Evolutionary conservation across 2,113 vertebrate genomes (phyloP).

Genomic region (Hyperoodon ampullatus): DNA sequence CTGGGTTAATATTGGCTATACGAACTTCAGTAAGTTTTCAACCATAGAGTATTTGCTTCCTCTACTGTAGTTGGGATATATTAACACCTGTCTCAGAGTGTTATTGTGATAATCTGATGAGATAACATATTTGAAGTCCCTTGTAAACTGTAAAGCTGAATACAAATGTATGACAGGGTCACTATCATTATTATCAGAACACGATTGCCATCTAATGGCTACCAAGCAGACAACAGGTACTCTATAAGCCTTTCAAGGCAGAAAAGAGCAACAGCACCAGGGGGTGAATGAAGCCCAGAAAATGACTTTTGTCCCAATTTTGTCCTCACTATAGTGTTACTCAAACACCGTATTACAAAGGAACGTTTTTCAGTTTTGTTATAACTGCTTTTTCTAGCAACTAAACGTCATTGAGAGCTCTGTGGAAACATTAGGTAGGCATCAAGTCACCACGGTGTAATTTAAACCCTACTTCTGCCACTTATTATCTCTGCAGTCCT

Average conservation of each 20-base stretch:
- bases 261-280: neutral
- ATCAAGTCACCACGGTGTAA: neutral
- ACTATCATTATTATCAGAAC: neutral
- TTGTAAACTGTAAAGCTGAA: constrained; percentile 39
- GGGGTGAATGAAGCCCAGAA: neutral
- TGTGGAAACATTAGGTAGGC: neutral
- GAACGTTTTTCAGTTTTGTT: neutral
- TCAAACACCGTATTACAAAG: neutral
- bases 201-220: constrained; percentile 71
- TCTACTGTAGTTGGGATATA: constrained; percentile 41
- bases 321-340: neutral
- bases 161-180: constrained; percentile 4
- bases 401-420: neutral
- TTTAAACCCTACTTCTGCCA: neutral
- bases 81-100: constrained; percentile 63
- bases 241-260: neutral
- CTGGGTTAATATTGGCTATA: neutral
- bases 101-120: constrained; percentile 67
- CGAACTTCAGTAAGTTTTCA: constrained; percentile 19
- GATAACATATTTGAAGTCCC: constrained; percentile 63
- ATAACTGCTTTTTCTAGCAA: neutral
- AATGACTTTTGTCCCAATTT: neutral
- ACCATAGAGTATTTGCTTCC: constrained; percentile 9
- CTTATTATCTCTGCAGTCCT: neutral
- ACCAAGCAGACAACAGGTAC: neutral